Conservation (phyloP, 1,140 invertebrate species). For the Hormaphis cornu region DNA sequence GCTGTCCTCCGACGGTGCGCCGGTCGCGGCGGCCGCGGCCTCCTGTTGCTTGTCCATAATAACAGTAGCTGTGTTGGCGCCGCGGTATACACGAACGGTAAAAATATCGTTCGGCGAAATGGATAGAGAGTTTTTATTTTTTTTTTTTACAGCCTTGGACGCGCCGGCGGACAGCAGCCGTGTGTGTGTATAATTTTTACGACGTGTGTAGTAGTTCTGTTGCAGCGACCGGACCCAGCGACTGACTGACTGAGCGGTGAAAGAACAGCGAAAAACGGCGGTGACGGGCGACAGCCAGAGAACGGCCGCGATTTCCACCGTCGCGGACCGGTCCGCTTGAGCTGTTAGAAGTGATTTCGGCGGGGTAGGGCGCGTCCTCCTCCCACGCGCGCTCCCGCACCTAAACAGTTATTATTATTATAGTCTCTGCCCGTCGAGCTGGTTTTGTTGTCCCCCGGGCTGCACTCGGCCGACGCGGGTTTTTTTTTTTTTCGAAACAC, state of each 20-base stretch:
- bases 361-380: too few relatives aligned
- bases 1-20: constrained; percentile 24
- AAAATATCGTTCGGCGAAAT: background rate
- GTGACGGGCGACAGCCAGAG: too few relatives aligned
- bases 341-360: too few relatives aligned
- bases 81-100: background rate
- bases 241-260: too few relatives aligned
- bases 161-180: background rate
- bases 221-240: background rate
- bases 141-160: background rate
- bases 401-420: too few relatives aligned
- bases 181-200: background rate
- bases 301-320: background rate
- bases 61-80: too few relatives aligned
- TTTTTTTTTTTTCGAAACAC: too few relatives aligned
- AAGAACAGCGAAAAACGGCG: too few relatives aligned
- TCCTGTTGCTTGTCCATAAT: constrained; percentile 38
- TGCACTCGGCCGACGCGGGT: too few relatives aligned
- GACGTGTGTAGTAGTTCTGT: background rate
- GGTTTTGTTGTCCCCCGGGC: too few relatives aligned
- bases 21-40: constrained; percentile 34
- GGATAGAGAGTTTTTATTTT: background rate
- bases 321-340: background rate
- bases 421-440: too few relatives aligned
- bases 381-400: too few relatives aligned